Conservation (phyloP, 2,113 vertebrate genomes). For the Sturnira hondurensis region DNA sequence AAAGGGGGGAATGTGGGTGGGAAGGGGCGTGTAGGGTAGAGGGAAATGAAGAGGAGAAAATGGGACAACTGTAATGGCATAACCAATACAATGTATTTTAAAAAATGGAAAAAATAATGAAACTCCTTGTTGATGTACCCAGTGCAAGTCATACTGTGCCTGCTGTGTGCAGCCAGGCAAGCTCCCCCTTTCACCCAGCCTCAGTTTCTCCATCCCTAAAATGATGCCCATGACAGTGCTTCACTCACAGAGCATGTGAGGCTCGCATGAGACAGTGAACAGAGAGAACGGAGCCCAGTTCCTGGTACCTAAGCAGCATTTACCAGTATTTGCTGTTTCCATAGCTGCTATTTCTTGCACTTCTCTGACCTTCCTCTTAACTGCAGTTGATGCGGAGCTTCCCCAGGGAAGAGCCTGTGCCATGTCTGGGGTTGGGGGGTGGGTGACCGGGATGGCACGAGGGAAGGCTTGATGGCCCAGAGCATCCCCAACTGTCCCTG, state of each 20-base stretch:
- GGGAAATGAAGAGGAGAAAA: too few relatives aligned
- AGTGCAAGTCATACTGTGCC: background rate
- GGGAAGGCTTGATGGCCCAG: background rate
- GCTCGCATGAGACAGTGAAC: background rate
- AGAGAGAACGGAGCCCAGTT: background rate
- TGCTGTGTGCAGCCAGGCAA: background rate
- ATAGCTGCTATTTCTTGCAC: background rate
- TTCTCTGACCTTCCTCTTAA: background rate
- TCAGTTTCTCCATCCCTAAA: background rate
- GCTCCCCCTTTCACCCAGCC: background rate
- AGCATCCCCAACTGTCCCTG: background rate
- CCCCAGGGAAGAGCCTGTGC: background rate
- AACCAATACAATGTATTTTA: too few relatives aligned
- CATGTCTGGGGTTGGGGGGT: background rate
- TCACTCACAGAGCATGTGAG: background rate
- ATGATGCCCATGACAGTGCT: too few relatives aligned
- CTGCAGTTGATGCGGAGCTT: background rate
- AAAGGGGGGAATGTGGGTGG: too few relatives aligned
- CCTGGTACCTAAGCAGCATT: background rate
- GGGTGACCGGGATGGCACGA: background rate
- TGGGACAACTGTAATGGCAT: too few relatives aligned
- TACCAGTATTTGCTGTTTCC: background rate
- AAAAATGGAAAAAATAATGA: background rate
- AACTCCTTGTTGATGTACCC: background rate
- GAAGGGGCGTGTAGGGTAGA: too few relatives aligned